phyloP scores from a whole-genome alignment of 2,113 vertebrate species.

The Candoia aspera region DNA sequence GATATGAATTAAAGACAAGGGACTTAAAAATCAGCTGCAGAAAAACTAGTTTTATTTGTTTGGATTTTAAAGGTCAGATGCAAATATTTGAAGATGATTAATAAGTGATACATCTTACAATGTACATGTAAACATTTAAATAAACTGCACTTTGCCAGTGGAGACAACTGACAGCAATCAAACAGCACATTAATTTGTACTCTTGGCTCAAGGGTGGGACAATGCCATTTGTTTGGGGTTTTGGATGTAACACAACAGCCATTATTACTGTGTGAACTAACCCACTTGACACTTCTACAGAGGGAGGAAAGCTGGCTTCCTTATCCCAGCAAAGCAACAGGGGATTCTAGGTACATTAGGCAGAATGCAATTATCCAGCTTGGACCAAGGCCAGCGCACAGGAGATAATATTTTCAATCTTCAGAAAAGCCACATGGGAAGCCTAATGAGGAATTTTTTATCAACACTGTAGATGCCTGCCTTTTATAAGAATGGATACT shows the following conservation, averaged over 20 bases:
- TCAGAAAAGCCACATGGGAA: conserved; percentile 47
- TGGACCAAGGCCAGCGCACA: conserved; percentile 53
- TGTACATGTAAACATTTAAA: not conserved
- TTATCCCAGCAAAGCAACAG: conserved; percentile 40
- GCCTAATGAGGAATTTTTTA: conserved; percentile 54
- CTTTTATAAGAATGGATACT: conserved; percentile 47
- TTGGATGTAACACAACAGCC: conserved; percentile 29
- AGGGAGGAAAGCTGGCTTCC: conserved; percentile 37
- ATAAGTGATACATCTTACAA: not conserved
- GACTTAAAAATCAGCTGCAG: not conserved
- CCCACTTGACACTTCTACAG: conserved; percentile 44
- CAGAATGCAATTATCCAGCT: conserved; percentile 53
- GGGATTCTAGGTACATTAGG: conserved; percentile 54
- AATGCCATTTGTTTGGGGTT: not conserved
- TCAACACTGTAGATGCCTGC: conserved; percentile 40
- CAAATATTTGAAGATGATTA: not conserved
- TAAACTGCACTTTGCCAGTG: not conserved
- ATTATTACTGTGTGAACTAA: conserved; percentile 29
- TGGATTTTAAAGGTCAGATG: not conserved
- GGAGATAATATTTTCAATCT: conserved; percentile 57
- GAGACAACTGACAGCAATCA: conserved; percentile 5
- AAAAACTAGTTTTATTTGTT: not conserved
- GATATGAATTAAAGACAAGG: not conserved
- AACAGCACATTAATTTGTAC: conserved; percentile 42
- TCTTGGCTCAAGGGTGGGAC: not conserved